These are phyloP conservation scores for Xiphydria camelus DNA, from an alignment of 2,888 invertebrate species.

Conservation along the genomic window DNA sequence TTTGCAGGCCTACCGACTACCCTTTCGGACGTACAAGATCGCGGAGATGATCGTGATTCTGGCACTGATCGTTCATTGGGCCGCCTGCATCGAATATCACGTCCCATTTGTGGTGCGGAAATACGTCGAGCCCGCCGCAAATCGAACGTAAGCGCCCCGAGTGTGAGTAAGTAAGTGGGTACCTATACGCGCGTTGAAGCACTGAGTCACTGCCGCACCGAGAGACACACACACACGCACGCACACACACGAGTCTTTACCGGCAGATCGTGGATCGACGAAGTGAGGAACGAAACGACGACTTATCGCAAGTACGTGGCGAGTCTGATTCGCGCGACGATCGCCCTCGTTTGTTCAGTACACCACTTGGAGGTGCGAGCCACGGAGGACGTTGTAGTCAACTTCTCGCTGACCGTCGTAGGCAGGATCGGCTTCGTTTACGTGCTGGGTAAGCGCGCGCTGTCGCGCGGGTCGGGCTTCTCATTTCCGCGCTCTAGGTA, in stretches of 20 bases:
- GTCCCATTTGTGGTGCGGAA: conserved; percentile 31
- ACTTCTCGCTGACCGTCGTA: conserved; percentile 36
- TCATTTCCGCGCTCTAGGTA: not conserved
- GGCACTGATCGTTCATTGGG: conserved; percentile 43
- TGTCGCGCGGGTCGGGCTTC: no score
- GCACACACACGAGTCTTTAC: no score
- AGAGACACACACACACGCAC: no score
- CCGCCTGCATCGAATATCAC: conserved; percentile 48
- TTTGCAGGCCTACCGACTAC: conserved; percentile 39
- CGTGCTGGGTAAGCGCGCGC: conserved; percentile 42
- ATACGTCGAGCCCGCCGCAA: not conserved
- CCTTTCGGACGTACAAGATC: conserved; percentile 36
- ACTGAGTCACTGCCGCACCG: no score
- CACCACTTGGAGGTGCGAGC: conserved; percentile 40
- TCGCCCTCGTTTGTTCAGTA: conserved; percentile 38
- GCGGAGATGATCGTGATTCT: conserved; percentile 33
- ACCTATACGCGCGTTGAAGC: no score
- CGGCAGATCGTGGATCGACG: conserved; percentile 42
- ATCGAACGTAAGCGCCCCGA: not conserved
- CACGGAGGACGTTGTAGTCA: conserved; percentile 44
- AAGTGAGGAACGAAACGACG: conserved; percentile 31
- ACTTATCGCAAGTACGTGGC: conserved; percentile 33
- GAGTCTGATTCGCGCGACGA: conserved; percentile 42
- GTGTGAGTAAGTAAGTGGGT: not conserved
- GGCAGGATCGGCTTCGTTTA: conserved; percentile 47